Evolutionary conservation across 2,113 vertebrate species (phyloP), one percentile per base, ranked within the genome.

Genomic region (Nematolebias whitei): DNA sequence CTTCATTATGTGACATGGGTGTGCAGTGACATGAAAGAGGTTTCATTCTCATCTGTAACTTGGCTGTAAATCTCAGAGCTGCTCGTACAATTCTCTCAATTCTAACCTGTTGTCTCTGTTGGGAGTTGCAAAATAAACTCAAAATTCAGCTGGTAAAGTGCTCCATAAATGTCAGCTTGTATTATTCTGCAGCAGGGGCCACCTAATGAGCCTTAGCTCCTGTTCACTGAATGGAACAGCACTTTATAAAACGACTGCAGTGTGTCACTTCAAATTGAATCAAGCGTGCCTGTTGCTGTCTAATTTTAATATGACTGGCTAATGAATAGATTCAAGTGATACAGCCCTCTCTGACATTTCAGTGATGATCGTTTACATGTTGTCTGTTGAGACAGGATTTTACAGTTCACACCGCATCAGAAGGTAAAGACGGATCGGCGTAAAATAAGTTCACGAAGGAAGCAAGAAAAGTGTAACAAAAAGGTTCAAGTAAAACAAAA

Each of bases 161-260:
- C 43, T 57, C 63, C 72, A 75, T 83, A 80, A 83, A 83, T 83
- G 76, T 61, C 83, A 83, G 64, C 61, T 40, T 66, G 77, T 64
- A 70, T 80, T 63, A 78, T 74, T 80, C 56, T 54, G 62, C 55
- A 50, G 58, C 38, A 26, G 63, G 63, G 45, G 18, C 63, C 48
- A 64, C 51, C 67, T 75, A 84, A 79, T 75, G 68, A 76, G 76
- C 54, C 53, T 61, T 60, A 76, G 49, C 14, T 32, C 64, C 69
- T 63, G 70, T 56, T 61, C 41, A 38, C 8, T 62, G 50, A 77
- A 79, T 56, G 79, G 69, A 35, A 55, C 35, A 1, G 62, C 57
- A 50, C 71, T 73, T 43, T 44, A 57, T 47, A 3, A 66, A 80
- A 74, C 56, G 55, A 79, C 71, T 63, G 57, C 53, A 38, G 15